Base-by-base conservation (phyloP, 1,140 invertebrate species). In the Tribolium madens region DNA sequence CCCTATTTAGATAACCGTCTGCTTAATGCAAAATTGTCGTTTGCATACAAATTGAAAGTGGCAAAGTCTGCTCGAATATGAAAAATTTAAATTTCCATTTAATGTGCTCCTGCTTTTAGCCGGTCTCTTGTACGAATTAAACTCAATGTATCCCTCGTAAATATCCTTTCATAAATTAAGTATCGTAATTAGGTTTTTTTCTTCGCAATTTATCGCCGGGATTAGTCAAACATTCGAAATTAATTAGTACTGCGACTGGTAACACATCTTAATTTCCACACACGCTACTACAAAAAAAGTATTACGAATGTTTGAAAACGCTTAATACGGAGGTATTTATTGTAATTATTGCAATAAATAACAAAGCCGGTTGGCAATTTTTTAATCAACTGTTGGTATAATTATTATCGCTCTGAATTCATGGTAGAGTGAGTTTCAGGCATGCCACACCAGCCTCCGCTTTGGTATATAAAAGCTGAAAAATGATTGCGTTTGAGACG, bases 81-180 rank as follows among this genome's bases (percentile, higher is more conserved):
- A 64, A 64, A 64, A 64, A 64, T 64, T 64, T 33, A 64, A 64
- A 64, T 64, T 64, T 13, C 57, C 57, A 64, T 33, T 64, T 64
- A 64, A 64, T 64, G 57, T 33, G 26, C 57, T 64, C 31, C 57
- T 64, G 57, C 57, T 64, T 64, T 64, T 64, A 64, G 31, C 57
- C 31, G 57, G 57, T 64, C 57, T 64, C 57, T 64, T 64, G 31
- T 14, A 18, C 26, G 57, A 64, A 60, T 60, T 26, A 60, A 60
- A 17, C 26, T n/a, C 9, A 21, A 12, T 64, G 26, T 33, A 31
- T 42, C 57, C 13, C 21, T 2, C 31, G 14, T 64, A 64, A 64
- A 42, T 42, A 26, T 26, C 21, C 21, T 26, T 26, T 26, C 17
- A 64, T 33, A 64, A 64, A 64, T 64, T 64, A 64, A 33, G 26